Percentiles rank a stretch among this genome's conserved stretches.
Conservation (phyloP, 1,140 invertebrate species). For the Eriosoma lanigerum region DNA sequence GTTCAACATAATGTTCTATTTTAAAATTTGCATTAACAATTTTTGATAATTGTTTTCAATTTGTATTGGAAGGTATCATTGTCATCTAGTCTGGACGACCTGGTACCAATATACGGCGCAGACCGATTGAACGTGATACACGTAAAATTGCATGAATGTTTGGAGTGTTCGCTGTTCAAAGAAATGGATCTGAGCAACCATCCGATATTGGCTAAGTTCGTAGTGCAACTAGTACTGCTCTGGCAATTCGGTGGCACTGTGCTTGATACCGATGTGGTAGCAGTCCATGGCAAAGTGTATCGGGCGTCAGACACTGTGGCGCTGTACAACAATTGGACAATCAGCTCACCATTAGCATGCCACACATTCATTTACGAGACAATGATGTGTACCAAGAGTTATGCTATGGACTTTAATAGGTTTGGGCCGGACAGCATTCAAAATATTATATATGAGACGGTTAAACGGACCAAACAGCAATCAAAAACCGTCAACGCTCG, state of each 20-base stretch:
- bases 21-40: too few species aligned
- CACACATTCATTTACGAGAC: conserved; percentile 6
- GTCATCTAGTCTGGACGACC: neutral
- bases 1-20: too few species aligned
- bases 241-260: conserved; percentile 38
- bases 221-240: neutral
- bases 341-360: conserved; percentile 18
- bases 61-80: neutral
- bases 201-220: neutral
- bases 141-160: neutral
- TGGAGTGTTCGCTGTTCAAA: conserved; percentile 16
- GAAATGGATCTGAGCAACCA: neutral
- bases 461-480: neutral
- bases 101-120: neutral
- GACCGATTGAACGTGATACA: neutral
- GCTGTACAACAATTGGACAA: neutral
- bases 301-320: neutral
- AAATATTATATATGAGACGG: neutral
- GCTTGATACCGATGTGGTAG: neutral
- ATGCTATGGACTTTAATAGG: neutral
- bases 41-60: too few species aligned
- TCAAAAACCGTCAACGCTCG: too few species aligned
- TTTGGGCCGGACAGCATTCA: neutral
- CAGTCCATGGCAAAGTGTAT: neutral
- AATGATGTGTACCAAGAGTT: neutral